phyloP scores from a whole-genome alignment of 2,113 vertebrate genomes.

The Pleuronectes platessa region DNA sequence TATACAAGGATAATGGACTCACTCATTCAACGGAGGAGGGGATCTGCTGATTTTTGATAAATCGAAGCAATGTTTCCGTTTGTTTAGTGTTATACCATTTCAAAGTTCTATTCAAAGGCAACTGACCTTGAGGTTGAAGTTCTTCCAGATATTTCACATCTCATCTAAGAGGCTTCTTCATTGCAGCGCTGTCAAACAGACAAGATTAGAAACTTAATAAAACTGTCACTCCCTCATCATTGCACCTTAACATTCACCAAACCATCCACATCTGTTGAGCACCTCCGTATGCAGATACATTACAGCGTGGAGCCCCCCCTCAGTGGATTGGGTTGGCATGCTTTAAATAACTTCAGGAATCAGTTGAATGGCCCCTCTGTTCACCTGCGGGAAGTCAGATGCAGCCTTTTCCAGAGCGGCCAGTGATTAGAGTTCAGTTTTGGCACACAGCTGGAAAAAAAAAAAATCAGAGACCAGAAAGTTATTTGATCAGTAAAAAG shows the following conservation, averaged over 20 bases:
- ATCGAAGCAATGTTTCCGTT: not conserved
- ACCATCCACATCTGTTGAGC: constrained; percentile 1
- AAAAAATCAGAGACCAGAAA: not conserved
- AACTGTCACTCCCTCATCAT: not conserved
- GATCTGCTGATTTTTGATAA: constrained; percentile 25
- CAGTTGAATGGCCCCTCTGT: constrained; percentile 67
- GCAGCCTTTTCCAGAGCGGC: constrained; percentile 15
- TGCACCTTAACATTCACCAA: not conserved
- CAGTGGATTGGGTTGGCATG: constrained; percentile 21
- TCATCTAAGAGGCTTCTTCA: too few relatives aligned
- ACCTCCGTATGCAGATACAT: constrained; percentile 12
- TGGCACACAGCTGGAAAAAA: not conserved
- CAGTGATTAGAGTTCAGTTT: not conserved
- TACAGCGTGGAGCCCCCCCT: constrained; percentile 31
- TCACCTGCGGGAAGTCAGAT: constrained; percentile 50
- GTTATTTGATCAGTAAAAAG: not conserved
- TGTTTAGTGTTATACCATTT: not conserved
- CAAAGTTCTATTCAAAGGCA: not conserved
- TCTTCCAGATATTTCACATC: too few relatives aligned
- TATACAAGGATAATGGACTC: constrained; percentile 56
- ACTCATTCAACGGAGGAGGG: constrained; percentile 26
- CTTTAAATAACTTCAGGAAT: constrained; percentile 58
- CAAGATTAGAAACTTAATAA: not conserved
- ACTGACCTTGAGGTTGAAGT: too few relatives aligned
- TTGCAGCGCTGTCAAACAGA: not conserved